phyloP scores from a whole-genome alignment of 1,140 invertebrate genomes.

The Lasaia peninsularis region DNA sequence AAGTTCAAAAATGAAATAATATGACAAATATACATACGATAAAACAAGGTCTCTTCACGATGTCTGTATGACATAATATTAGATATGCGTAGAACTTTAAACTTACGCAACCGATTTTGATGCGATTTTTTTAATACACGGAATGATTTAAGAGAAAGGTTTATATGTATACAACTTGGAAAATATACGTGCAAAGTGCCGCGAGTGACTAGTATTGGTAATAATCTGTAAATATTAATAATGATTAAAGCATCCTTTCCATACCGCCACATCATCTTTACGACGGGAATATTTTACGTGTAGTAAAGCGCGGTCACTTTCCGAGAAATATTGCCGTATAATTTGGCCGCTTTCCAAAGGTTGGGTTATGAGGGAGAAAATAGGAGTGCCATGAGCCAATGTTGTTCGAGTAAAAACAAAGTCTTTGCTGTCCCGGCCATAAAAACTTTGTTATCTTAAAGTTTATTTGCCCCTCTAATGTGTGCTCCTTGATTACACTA shows the following conservation, averaged over 20 bases:
- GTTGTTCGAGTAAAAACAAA: constrained; percentile 38
- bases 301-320: constrained; percentile 29
- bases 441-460: constrained; percentile 17
- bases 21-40: no score
- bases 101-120: no score
- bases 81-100: no score
- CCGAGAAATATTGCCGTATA: constrained; percentile 32
- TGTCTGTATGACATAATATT: no score
- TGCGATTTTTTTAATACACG: no score
- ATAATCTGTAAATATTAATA: constrained; percentile 22
- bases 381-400: constrained; percentile 28
- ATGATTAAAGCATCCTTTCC: constrained; percentile 28
- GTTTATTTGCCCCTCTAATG: constrained; percentile 8
- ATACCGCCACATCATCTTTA: constrained; percentile 33
- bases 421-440: constrained; percentile 19
- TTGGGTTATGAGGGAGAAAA: constrained; percentile 25
- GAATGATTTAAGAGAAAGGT: no score
- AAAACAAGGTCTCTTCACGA: no score
- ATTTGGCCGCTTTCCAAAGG: constrained; percentile 34
- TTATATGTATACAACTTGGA: no score
- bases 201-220: no score
- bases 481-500: constrained; percentile 7
- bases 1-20: no score
- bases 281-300: constrained; percentile 33
- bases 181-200: no score